Base-by-base conservation (phyloP, 2,113 vertebrate species). In the Xyrauchen texanus region DNA sequence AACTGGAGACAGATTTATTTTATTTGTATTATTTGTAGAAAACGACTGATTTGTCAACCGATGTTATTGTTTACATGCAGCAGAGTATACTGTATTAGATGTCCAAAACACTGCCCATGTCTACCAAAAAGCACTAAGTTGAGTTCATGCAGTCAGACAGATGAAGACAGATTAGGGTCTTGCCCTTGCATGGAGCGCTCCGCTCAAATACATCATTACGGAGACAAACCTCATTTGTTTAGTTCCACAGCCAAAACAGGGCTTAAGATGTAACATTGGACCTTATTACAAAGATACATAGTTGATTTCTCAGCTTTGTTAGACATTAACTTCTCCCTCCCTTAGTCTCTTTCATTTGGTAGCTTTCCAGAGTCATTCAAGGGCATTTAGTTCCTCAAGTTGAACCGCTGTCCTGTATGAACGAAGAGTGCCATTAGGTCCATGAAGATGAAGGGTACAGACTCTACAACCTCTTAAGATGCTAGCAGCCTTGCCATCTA, bases 201-300 rank as follows among this genome's bases (percentile, higher is more conserved):
- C 83, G 79, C 78, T 89, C 78, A 83, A 91, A 91, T 89, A 90
- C 86, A 90, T 90, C 86, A 91, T 91, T 91, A 90, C 88, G 82
- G 83, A 88, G 85, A 85, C 81, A 67, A 80, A 74, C 49, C 74
- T 76, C 62, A 64, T 76, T 76, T 76, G 73, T 76, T 76, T 76
- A 45, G 47, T 65, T 66, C 62, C 65, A 49, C 62, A 53, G 74
- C 62, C 74, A 76, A 76, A 76, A 76, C 74, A 76, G 34, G 7
- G 16, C 72, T 75, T 75, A 42, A 63, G 46, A 63, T 21, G 63
- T 75, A 52, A 63, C 16, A 34, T 63, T 9, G 46, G 46, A 63
- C 49, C 72, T n/a, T 75, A 75, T 75, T 63, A 63, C 57, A 42
- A 16, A 75, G 46, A 75, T 52, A 11, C 46, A 75, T 75, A 51